A percentile compares a stretch with the other conserved stretches of the same genome.
phyloP scores from a whole-genome alignment of 1,140 invertebrate genomes.

The Euwallacea similis region DNA sequence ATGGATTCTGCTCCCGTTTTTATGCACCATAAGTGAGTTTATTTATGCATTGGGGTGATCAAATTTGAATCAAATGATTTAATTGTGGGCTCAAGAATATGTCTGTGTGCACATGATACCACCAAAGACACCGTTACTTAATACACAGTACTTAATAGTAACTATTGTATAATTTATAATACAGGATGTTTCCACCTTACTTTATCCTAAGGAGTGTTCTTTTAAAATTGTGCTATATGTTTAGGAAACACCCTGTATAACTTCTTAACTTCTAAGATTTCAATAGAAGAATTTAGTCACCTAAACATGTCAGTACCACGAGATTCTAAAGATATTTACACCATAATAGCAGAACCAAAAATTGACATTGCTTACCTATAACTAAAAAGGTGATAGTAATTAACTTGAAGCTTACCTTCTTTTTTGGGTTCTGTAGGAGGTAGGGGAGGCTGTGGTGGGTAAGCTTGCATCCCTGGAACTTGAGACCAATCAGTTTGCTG shows the following conservation, averaged over 20 bases:
- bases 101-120: background rate
- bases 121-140: conserved; percentile 1
- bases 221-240: background rate
- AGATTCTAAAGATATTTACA: background rate
- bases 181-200: no score
- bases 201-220: background rate
- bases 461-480: background rate
- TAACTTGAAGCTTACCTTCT: conserved; percentile 9
- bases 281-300: background rate
- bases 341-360: background rate
- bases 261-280: background rate
- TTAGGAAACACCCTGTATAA: background rate
- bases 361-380: background rate
- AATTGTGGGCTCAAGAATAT: background rate
- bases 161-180: no score
- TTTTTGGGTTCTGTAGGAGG: conserved; percentile 4
- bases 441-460: conserved; percentile 9
- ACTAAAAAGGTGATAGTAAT: background rate
- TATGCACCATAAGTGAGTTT: background rate
- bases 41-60: no score
- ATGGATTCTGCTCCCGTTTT: background rate
- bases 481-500: conserved; percentile 5
- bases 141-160: background rate
- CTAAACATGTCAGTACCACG: background rate
- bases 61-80: background rate